Base-by-base conservation (phyloP, 2,113 vertebrate species). In the Climacteris rufus region DNA sequence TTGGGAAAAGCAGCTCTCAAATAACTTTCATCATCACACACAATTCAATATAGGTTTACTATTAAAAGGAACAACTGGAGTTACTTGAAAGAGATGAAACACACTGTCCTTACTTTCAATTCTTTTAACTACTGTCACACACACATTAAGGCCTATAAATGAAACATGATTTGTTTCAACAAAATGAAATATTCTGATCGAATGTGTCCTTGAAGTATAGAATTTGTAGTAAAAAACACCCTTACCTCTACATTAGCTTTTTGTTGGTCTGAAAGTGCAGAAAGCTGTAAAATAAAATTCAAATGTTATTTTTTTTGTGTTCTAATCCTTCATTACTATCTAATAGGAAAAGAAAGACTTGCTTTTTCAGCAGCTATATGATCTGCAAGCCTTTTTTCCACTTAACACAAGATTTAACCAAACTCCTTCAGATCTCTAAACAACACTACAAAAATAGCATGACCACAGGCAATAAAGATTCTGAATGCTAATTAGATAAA, bases 231-330 rank as follows among this genome's bases (percentile, higher is more conserved):
- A 44, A 95, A 86, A 90, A 27, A 0, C 39, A 52, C 37, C 91
- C 97, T 97, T 98, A 99, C 99, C 98, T 99, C 99, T 42, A 99
- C 97, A 84, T 99, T 99, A 25, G 98, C 91, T 90, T 99, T 99
- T 94, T 99, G 99, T 88, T 99, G 99, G 90, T 99, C 99, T 2
- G 98, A 99, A 91, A 99, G 98, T 39, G 98, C 96, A 72, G 99
- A 96, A 85, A 99, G 99, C 99, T 99, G 95, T 83, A 92, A 95
- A 59, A 95, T 30, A 83, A 93, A 79, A 88, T 90, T 80, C 28
- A 92, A 81, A 20, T 16, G 24, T 93, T 78, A 96, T 45, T 80
- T 93, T 66, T 92, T 74, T 92, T 40, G 30, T 66, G 37, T 37
- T 78, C 22, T 45, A 86, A 93, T 24, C 30, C n/a, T 56, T 76